Conservation (phyloP, 2,797 vertebrate genomes). For the Anableps anableps region DNA sequence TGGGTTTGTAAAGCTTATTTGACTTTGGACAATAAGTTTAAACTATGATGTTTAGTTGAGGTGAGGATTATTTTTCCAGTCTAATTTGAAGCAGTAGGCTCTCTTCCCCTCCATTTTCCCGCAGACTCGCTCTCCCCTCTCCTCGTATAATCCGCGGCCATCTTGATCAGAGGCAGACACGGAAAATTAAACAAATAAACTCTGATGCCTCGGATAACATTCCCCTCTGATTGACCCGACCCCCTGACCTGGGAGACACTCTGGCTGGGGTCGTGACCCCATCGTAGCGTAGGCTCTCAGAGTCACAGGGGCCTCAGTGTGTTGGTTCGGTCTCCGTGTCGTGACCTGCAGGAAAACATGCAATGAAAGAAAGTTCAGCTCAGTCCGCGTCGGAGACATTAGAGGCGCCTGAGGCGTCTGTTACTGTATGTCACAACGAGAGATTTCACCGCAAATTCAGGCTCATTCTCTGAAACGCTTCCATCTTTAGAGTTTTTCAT, state of each 20-base stretch:
- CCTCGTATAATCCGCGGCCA: conserved; percentile 61
- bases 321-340: conserved; percentile 57
- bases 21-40: conserved; percentile 76
- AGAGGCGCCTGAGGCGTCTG: neutral
- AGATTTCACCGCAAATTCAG: neutral
- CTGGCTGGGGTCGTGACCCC: conserved; percentile 73
- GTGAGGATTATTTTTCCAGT: conserved; percentile 81
- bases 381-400: neutral
- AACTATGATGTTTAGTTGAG: conserved; percentile 73
- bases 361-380: conserved; percentile 6
- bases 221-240: conserved; percentile 78
- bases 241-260: conserved; percentile 72
- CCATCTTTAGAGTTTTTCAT: neutral
- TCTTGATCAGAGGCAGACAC: conserved; percentile 75
- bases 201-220: conserved; percentile 77
- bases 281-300: conserved; percentile 35
- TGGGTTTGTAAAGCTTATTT: conserved; percentile 77
- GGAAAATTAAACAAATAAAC: conserved; percentile 86
- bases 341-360: conserved; percentile 60
- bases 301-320: conserved; percentile 55
- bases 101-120: conserved; percentile 34
- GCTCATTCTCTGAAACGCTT: neutral
- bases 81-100: conserved; percentile 84
- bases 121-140: conserved; percentile 25
- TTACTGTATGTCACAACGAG: neutral